Evolutionary conservation across 2,888 invertebrate genomes (phyloP), one percentile per base, ranked within the genome.

Genomic region (Aethes cnicana): DNA sequence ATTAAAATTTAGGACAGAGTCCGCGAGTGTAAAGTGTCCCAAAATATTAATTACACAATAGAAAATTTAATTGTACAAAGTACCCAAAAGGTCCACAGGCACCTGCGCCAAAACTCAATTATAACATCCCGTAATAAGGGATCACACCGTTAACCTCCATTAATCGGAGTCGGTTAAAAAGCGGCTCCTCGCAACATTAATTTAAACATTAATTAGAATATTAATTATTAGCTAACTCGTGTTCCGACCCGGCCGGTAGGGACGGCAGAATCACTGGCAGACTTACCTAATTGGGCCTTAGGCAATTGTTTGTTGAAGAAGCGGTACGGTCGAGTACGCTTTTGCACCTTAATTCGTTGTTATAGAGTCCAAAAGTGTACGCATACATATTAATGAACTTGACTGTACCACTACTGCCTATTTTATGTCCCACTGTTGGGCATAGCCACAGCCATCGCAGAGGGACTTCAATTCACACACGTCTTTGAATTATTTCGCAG

Each of bases 141-240:
- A 44, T 50, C 43, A 50, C 36, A 16, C 16, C 37, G 49, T 50
- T 50, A 50, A 50, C 52, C 52, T 46, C 30, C 36, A 32, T 46
- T 39, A 52, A 46, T 39, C 52, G 33, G 61, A 64, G 67, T 53
- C 68, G 70, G 67, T 69, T 64, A 72, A 72, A 68, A 44, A 46
- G 77, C 74, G 82, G 82, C 81, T 77, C 69, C 68, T n/a, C n/a
- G n/a, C 72, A 75, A 52, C 39, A 41, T 52, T 52, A 52, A 46
- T 52, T 52, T 74, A 73, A 76, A 85, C 84, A 86, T 87, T 88
- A 80, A 86, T 88, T 86, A 85, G 81, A 85, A 88, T 86, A 87
- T 88, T 86, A 87, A 87, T 87, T 87, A 88, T 86, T 84, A 84
- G 84, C 79, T 83, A 84, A 85, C 81, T 84, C 79, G 72, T 77